phyloP scores from a whole-genome alignment of 2,888 invertebrate genomes.

The Xylota segnis region DNA sequence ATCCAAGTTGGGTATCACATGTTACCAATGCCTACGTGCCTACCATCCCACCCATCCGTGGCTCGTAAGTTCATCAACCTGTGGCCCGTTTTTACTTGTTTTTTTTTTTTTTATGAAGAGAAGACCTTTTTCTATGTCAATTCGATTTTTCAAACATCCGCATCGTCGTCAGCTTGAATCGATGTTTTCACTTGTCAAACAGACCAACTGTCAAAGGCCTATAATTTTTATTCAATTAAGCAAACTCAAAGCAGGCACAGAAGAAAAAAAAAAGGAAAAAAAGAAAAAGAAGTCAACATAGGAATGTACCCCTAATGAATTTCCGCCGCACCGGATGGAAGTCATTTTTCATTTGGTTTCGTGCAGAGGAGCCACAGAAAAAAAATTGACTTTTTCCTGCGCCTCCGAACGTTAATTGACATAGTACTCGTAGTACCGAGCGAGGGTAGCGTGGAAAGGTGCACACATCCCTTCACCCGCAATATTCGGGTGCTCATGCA shows the following conservation, averaged over 20 bases:
- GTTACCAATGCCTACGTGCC: background rate
- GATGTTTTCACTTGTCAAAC: constrained; percentile 59
- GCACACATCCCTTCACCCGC: too few species aligned
- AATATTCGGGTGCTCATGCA: too few species aligned
- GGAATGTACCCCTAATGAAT: constrained; percentile 50
- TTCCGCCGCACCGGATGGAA: constrained; percentile 52
- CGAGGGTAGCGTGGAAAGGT: too few species aligned
- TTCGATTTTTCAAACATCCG: constrained; percentile 25
- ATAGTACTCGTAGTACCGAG: background rate
- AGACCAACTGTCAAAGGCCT: constrained; percentile 46
- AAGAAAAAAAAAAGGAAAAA: constrained; percentile 27
- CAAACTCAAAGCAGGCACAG: constrained; percentile 38
- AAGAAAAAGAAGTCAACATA: constrained; percentile 13
- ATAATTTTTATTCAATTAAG: constrained; percentile 72
- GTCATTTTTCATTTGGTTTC: constrained; percentile 61
- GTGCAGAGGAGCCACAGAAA: constrained; percentile 4
- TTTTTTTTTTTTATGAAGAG: too few species aligned
- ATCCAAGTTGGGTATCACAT: background rate
- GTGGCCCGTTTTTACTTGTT: background rate
- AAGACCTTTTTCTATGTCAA: background rate
- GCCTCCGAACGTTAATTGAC: constrained; percentile 3
- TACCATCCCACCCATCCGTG: background rate
- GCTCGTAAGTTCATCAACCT: constrained; percentile 40
- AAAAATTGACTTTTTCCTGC: constrained; percentile 1
- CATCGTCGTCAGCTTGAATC: constrained; percentile 41